Conservation (phyloP, 2,888 invertebrate species). For the Helleia helle region DNA sequence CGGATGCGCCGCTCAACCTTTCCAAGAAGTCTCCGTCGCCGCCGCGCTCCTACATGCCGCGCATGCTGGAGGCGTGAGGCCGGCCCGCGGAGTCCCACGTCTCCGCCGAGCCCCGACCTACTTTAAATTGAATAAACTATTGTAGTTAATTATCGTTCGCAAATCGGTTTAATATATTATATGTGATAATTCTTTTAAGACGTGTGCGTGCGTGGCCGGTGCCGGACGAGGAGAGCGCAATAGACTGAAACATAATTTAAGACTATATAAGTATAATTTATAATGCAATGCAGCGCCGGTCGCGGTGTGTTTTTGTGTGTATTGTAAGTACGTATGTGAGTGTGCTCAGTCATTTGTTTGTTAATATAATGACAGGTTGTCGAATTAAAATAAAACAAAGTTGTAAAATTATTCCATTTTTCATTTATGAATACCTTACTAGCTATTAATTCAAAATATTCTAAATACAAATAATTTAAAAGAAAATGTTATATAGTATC, state of each 20-base stretch:
- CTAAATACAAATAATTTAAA: too few species aligned
- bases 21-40: constrained; percentile 86
- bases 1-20: constrained; percentile 90
- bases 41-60: constrained; percentile 75
- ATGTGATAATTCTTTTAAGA: constrained; percentile 78
- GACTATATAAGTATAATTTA: constrained; percentile 78
- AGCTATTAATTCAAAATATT: too few species aligned
- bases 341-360: constrained; percentile 75
- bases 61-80: constrained; percentile 78
- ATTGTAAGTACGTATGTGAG: constrained; percentile 77
- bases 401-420: constrained; percentile 52
- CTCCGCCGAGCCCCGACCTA: constrained; percentile 72
- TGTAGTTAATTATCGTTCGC: constrained; percentile 70
- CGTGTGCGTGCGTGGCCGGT: constrained; percentile 71
- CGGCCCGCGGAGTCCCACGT: constrained; percentile 64
- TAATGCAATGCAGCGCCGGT: constrained; percentile 77
- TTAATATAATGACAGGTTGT: constrained; percentile 85
- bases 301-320: constrained; percentile 77
- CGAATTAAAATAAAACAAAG: constrained; percentile 78
- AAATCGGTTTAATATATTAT: constrained; percentile 79
- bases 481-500: too few species aligned
- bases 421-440: constrained; percentile 13
- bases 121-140: constrained; percentile 63
- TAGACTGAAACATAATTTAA: constrained; percentile 76
- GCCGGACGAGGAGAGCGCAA: constrained; percentile 73